Conservation (phyloP, 2,888 invertebrate genomes). For the Electrophaes corylata region DNA sequence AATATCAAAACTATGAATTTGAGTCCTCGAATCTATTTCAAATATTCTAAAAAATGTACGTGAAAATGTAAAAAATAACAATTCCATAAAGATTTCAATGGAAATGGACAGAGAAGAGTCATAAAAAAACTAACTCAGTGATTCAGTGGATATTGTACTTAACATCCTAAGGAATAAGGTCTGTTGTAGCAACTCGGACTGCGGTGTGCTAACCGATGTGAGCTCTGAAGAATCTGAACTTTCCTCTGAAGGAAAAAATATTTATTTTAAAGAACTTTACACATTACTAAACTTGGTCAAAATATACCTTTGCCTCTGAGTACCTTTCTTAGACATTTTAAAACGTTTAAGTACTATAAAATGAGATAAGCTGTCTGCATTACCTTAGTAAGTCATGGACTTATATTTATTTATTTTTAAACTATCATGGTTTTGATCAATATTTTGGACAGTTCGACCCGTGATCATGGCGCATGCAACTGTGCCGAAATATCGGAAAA, state of each 20-base stretch:
- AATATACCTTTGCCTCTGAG: too few relatives aligned
- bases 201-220: slow-evolving; percentile 44
- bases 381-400: too few relatives aligned
- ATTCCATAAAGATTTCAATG: slow-evolving; percentile 26
- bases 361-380: too few relatives aligned
- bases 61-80: slow-evolving; percentile 11
- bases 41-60: neutral
- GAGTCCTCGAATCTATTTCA: neutral
- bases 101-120: slow-evolving; percentile 17
- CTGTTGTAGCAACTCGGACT: slow-evolving; percentile 53
- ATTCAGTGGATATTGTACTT: slow-evolving; percentile 75
- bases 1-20: neutral
- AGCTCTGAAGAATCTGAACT: slow-evolving; percentile 55
- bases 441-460: too few relatives aligned
- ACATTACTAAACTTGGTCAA: too few relatives aligned
- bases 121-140: slow-evolving; percentile 40
- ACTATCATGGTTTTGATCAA: too few relatives aligned
- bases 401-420: too few relatives aligned
- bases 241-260: slow-evolving; percentile 56
- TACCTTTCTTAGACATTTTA: too few relatives aligned
- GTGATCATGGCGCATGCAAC: too few relatives aligned
- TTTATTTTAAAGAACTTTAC: too few relatives aligned
- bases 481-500: too few relatives aligned
- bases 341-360: too few relatives aligned
- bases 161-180: slow-evolving; percentile 71